Conservation (phyloP, 2,797 vertebrate species). For the Mus caroli region DNA sequence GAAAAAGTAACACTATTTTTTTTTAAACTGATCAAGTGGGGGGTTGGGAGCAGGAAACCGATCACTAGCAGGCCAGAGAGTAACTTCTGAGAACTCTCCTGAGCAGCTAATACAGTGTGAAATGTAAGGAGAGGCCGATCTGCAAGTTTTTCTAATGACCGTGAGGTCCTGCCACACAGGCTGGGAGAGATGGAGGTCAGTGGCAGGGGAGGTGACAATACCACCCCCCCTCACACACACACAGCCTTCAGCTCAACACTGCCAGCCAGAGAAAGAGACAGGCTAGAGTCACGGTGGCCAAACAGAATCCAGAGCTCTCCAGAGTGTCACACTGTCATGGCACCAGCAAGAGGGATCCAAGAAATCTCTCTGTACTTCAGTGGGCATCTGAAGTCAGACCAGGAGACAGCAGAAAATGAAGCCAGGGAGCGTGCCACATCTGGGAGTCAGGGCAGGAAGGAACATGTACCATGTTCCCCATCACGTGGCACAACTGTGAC, state of each 20-base stretch:
- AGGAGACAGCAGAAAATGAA: no score
- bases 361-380: background rate
- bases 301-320: background rate
- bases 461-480: background rate
- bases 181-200: background rate
- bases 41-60: background rate
- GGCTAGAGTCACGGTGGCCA: background rate
- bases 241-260: background rate
- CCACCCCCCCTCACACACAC: no score
- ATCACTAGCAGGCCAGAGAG: background rate
- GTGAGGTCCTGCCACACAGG: background rate
- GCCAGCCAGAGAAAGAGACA: background rate
- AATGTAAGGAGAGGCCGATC: background rate
- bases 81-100: background rate
- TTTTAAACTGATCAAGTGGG: background rate
- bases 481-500: no score
- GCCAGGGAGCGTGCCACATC: background rate
- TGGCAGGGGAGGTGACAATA: background rate
- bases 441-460: background rate
- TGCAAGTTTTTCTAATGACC: background rate
- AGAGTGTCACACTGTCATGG: background rate
- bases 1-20: background rate
- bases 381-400: background rate
- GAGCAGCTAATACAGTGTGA: background rate
- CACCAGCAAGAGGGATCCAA: background rate